A percentile compares a stretch with the other conserved stretches of the same genome.
These are phyloP conservation scores for Nebria salina DNA, from an alignment of 2,888 invertebrate species.

Conservation along the genomic window DNA sequence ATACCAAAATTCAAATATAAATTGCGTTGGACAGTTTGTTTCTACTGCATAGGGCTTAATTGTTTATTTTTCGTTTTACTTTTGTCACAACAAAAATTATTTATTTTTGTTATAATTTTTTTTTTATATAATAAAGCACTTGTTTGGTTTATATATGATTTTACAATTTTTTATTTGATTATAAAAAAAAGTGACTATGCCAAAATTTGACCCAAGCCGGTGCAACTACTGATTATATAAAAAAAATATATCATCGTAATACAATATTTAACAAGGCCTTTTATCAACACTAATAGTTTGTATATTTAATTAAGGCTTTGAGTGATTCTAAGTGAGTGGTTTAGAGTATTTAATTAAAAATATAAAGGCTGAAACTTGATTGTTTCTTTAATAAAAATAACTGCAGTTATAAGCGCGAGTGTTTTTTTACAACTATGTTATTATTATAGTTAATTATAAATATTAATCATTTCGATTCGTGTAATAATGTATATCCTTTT, in stretches of 20 bases:
- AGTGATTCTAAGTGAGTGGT: conserved; percentile 45
- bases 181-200: neutral
- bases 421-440: conserved; percentile 48
- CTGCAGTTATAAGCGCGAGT: conserved; percentile 51
- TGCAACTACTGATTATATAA: conserved; percentile 5
- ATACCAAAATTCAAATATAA: neutral
- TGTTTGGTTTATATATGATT: conserved; percentile 34
- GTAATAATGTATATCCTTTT: conserved; percentile 40
- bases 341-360: conserved; percentile 48
- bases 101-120: conserved; percentile 42
- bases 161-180: conserved; percentile 23
- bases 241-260: neutral
- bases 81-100: conserved; percentile 30
- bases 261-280: conserved; percentile 46
- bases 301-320: conserved; percentile 43
- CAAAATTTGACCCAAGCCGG: neutral
- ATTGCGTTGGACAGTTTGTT: conserved; percentile 14
- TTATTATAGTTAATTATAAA: conserved; percentile 37
- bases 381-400: conserved; percentile 53
- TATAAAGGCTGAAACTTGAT: conserved; percentile 54
- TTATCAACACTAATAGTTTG: conserved; percentile 45
- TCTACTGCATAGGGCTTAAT: neutral
- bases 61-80: conserved; percentile 26
- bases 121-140: conserved; percentile 41
- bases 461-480: conserved; percentile 33